Conservation (phyloP, 37 sponge, comb jelly and placozoan species). For the Beroe forskalii region DNA sequence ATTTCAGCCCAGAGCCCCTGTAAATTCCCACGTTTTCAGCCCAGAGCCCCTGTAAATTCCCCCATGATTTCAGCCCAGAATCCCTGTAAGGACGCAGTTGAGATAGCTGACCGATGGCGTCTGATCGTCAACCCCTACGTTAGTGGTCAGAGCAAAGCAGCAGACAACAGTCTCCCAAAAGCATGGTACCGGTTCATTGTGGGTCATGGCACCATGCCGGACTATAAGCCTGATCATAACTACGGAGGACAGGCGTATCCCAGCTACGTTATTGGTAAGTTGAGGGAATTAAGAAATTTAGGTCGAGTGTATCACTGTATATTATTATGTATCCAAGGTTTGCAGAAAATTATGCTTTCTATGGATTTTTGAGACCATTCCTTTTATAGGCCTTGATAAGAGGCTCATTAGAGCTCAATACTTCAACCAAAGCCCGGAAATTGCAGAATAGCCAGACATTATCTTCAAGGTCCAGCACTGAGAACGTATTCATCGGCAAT, state of each 20-base stretch:
- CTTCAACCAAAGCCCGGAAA: no score
- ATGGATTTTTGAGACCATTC: background rate
- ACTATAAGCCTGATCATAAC: background rate
- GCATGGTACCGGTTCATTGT: slow-evolving; percentile 30
- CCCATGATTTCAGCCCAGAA: slow-evolving; percentile 1
- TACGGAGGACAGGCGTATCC: slow-evolving; percentile 48
- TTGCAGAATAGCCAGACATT: no score
- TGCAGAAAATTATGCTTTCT: background rate
- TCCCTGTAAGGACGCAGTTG: background rate
- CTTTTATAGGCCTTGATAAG: no score
- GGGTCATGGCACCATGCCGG: slow-evolving; percentile 29
- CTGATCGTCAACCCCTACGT: slow-evolving; percentile 6
- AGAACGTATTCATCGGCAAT: no score
- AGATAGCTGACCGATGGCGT: slow-evolving; percentile 31
- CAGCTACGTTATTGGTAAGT: background rate
- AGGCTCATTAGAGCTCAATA: no score
- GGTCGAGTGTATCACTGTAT: no score
- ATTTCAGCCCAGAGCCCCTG: no score
- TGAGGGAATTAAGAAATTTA: no score
- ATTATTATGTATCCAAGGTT: background rate
- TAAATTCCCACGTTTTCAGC: no score
- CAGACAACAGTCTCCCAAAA: background rate
- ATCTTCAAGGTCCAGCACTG: no score
- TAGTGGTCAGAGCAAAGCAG: slow-evolving; percentile 3
- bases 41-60: background rate